Percentiles rank a stretch among this genome's conserved stretches.
Evolutionary conservation across 2,888 invertebrate genomes (phyloP).

Genomic region (Caenorhabditis auriculariae): DNA sequence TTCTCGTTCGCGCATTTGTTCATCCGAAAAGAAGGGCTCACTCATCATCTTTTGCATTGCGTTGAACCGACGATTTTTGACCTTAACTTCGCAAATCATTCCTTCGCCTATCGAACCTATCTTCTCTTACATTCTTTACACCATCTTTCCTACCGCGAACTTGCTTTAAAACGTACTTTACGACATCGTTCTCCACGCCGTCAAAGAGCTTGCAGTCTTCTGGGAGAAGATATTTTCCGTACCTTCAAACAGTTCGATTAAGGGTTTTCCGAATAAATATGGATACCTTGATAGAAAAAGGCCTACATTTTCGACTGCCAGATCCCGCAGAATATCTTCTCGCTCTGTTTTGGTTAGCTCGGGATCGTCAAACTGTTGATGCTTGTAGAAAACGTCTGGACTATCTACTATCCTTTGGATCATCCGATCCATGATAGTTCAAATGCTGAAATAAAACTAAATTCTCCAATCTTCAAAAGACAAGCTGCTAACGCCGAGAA

Average conservation of each 20-base stretch:
- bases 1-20: conserved; percentile 88
- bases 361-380: conserved; percentile 44
- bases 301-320: conserved; percentile 26
- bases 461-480: too few species aligned
- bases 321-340: conserved; percentile 27
- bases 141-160: conserved; percentile 5
- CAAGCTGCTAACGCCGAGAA: too few species aligned
- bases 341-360: conserved; percentile 45
- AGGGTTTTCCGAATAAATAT: too few species aligned
- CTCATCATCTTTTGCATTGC: conserved; percentile 43
- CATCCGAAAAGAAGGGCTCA: conserved; percentile 79
- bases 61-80: conserved; percentile 46
- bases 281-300: conserved; percentile 50
- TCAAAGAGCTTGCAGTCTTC: conserved; percentile 32
- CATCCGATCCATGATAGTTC: conserved; percentile 32
- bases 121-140: too few species aligned
- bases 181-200: conserved; percentile 21
- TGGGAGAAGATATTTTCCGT: conserved; percentile 28
- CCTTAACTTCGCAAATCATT: too few species aligned
- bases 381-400: conserved; percentile 43
- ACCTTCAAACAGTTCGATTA: conserved; percentile 20
- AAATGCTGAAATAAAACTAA: too few species aligned
- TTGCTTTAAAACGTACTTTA: conserved; percentile 21
- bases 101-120: too few species aligned
- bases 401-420: conserved; percentile 29